Evolutionary conservation across 2,113 vertebrate species (phyloP), one percentile per base, ranked within the genome.

Genomic region (Sialia sialis): DNA sequence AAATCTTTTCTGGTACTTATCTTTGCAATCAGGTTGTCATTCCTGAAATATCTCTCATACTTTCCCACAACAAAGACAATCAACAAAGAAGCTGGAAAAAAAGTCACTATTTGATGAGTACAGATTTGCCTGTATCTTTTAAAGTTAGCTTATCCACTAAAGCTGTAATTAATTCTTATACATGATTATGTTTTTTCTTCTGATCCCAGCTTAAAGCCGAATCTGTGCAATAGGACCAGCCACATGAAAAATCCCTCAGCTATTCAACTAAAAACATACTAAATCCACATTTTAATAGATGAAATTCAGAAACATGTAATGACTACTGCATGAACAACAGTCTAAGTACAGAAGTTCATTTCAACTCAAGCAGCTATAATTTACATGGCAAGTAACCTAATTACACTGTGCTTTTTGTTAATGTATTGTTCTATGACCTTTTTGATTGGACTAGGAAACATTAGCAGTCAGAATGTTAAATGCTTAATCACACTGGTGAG

Each of bases 31-130:
- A 97, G 95, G 96, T 97, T 96, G 94, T 95, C 96, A 97, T 97
- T 97, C 97, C 94, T 97, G 96, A 97, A 97, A 97, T 97, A 82
- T 95, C 95, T 97, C 77, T 94, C 96, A 97, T 97, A 95, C 93
- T 97, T 97, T 97, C 97, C 96, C 96, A 97, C 94, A 95, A 95
- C 93, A 96, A 96, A 96, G 95, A 96, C 91, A 96, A 94, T 94
- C 90, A 93, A 94, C 93, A 96, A 95, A 94, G 97, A 39, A 95
- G 91, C 90, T 73, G 79, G 76, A 34, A 96, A 94, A 95, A 93
- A 96, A 87, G 52, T 74, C 85, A 91, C 69, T 70, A 86, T 92
- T 94, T 79, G 84, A 96, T 94, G 94, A 84, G 85, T 83, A 81
- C 87, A 84, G 93, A 92, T 96, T 94, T 95, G 81, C 88, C 85